Evolutionary conservation across 2,113 vertebrate species (phyloP).

Genomic region (Antennarius striatus): DNA sequence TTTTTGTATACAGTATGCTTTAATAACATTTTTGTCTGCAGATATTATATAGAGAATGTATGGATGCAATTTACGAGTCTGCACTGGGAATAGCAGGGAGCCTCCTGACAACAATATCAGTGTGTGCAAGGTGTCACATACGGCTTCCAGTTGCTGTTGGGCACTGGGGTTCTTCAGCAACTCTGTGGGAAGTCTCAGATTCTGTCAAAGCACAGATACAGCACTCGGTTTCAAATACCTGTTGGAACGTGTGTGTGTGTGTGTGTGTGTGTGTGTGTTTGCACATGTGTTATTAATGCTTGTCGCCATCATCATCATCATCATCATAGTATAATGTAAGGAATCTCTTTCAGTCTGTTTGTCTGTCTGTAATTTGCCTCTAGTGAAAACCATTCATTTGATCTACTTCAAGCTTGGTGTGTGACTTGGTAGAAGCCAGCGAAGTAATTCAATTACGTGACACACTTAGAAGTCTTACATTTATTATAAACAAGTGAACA

Average conservation of each 20-base stretch:
- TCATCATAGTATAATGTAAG: too few relatives aligned
- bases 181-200: slow-evolving; percentile 58
- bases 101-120: slow-evolving; percentile 36
- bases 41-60: too few relatives aligned
- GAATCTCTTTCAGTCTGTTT: not conserved
- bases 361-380: not conserved
- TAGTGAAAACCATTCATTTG: not conserved
- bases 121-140: slow-evolving; percentile 37
- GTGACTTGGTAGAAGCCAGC: too few relatives aligned
- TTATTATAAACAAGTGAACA: too few relatives aligned
- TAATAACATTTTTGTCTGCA: too few relatives aligned
- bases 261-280: not conserved
- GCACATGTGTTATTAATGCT: not conserved
- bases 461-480: too few relatives aligned
- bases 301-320: too few relatives aligned
- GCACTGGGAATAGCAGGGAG: slow-evolving; percentile 13
- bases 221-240: slow-evolving; percentile 52
- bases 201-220: slow-evolving; percentile 50
- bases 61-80: not conserved
- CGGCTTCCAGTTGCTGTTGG: slow-evolving; percentile 41
- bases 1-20: too few relatives aligned
- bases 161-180: slow-evolving; percentile 56
- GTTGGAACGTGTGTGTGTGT: slow-evolving; percentile 22
- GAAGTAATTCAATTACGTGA: too few relatives aligned
- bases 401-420: not conserved